These are phyloP conservation scores for Bombus superbus DNA, from an alignment of 1,140 invertebrate genomes.

Conservation along the genomic window DNA sequence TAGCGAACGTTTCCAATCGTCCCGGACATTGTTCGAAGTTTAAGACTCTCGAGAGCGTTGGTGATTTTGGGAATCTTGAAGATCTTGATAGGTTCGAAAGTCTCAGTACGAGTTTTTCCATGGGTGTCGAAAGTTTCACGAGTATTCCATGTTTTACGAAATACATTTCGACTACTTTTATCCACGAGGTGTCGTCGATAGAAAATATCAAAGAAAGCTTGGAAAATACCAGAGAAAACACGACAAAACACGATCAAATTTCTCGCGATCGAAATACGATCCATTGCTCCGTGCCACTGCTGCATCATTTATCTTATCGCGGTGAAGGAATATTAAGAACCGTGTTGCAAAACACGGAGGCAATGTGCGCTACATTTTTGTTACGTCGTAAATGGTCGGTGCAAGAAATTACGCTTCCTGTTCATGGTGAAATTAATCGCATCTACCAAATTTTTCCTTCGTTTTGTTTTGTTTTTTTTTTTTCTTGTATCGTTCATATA, in stretches of 20 bases:
- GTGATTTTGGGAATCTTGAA: background rate
- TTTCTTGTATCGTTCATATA: background rate
- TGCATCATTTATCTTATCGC: constrained; percentile 12
- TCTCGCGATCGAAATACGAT: background rate
- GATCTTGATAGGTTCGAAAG: background rate
- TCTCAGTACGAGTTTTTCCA: background rate
- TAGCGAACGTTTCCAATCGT: background rate
- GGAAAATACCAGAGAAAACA: background rate
- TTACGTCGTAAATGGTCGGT: background rate
- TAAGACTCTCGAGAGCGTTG: background rate
- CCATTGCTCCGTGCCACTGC: background rate
- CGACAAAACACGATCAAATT: background rate
- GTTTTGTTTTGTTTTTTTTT: too few species aligned
- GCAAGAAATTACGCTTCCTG: background rate
- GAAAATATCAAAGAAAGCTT: background rate
- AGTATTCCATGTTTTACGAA: background rate
- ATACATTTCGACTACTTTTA: background rate
- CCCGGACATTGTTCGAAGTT: background rate
- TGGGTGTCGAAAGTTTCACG: background rate
- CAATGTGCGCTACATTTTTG: background rate
- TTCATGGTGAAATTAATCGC: background rate
- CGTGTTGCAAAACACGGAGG: background rate
- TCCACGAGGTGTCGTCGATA: too few species aligned
- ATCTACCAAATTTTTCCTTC: background rate
- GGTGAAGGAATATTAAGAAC: background rate